Evolutionary conservation across 2,797 vertebrate species (phyloP), one percentile per base, ranked within the genome.

Genomic region (Smutsia gigantea): DNA sequence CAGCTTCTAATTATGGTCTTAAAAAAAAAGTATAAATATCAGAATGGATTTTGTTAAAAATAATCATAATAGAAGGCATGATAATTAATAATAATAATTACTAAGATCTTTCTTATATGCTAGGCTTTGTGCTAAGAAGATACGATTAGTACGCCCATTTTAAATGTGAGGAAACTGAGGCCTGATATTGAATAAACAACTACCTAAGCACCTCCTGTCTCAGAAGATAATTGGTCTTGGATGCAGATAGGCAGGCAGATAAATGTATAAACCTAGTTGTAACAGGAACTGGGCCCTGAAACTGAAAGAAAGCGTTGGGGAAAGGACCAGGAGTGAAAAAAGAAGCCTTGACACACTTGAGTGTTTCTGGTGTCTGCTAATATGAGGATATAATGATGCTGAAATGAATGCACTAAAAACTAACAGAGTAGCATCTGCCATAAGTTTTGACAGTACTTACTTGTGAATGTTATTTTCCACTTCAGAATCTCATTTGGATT

Each of bases 401-500:
- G 82, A 94, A 79, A 74, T 82, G 27, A 90, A 37, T 37, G 55
- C 53, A 37, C 18, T 95, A 69, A 92, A 88, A 97, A 96, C 87
- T 15, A 97, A 93, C 95, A 18, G 87, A 95, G 51, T 66, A 79
- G 39, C 95, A 66, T 92, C 95, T 96, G 86, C 49, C 84, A 92
- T 78, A 72, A 87, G 84, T 92, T 55, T 37, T 79, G 77, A 29
- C n/a, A 93, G 46, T 53, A 51, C 88, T 0, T 0, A 69, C 49
- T 81, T 93, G 61, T 72, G 87, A 97, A 49, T 93, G 97, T 95
- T 92, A 57, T 7, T 2, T 96, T 96, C 95, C n/a, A 88, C 90
- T 94, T 97, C 39, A 93, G 64, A 66, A 92, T 90, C 39, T 97
- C 53, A 93, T 81, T 97, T 97, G 69, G 31, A 95, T 19, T 95